Evolutionary conservation across 2,888 invertebrate genomes (phyloP).

Genomic region (Byasa hedistus): DNA sequence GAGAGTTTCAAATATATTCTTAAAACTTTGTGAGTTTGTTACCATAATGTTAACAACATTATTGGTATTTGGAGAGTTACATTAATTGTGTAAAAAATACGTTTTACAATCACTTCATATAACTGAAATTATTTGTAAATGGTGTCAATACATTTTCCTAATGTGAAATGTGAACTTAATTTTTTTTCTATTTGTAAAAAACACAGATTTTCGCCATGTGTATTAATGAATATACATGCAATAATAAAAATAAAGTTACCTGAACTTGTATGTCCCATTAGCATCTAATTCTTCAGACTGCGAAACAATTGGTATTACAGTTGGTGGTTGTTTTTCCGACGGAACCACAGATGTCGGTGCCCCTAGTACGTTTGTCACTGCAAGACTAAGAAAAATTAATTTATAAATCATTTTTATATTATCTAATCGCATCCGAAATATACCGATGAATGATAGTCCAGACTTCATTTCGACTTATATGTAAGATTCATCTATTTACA

Average conservation of each 20-base stretch:
- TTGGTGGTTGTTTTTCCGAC: slow-evolving; percentile 57
- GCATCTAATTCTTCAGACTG: slow-evolving; percentile 75
- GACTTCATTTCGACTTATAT: slow-evolving; percentile 70
- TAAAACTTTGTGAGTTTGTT: neutral
- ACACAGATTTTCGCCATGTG: neutral
- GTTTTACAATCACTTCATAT: neutral
- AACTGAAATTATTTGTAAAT: neutral
- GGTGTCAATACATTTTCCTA: neutral
- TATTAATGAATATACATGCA: too few relatives aligned
- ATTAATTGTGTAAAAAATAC: neutral
- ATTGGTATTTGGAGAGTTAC: neutral
- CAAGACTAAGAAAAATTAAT: slow-evolving; percentile 49
- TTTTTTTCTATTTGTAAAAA: too few relatives aligned
- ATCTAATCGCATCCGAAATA: slow-evolving; percentile 56
- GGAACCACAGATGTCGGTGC: slow-evolving; percentile 56
- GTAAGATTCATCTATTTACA: slow-evolving; percentile 77
- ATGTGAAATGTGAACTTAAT: neutral
- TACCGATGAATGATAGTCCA: slow-evolving; percentile 69
- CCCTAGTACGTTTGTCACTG: slow-evolving; percentile 45
- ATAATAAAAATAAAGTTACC: slow-evolving; percentile 46
- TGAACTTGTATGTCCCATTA: slow-evolving; percentile 77
- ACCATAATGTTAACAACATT: neutral
- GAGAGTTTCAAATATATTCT: neutral
- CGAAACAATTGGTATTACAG: slow-evolving; percentile 73
- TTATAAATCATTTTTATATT: slow-evolving; percentile 57